A percentile compares a stretch with the other conserved stretches of the same genome.
Conservation (phyloP, 2,888 invertebrate species). For the Aleiodes leptofemur region DNA sequence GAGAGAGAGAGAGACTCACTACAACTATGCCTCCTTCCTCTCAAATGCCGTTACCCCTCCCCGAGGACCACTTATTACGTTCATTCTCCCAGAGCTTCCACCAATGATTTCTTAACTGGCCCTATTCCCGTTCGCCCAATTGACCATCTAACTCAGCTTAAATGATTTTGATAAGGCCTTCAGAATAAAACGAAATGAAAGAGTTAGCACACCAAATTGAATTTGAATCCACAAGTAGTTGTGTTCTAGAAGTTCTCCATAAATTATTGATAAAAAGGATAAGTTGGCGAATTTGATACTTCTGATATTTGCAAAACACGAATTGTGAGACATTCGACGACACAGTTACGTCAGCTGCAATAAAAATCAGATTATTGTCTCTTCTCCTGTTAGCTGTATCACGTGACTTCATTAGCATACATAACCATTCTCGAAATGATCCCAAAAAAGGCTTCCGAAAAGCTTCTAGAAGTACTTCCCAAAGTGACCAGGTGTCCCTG, state of each 20-base stretch:
- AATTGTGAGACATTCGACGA: conserved; percentile 2
- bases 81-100: conserved; percentile 66
- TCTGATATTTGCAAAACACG: neutral
- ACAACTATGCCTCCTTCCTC: conserved; percentile 54
- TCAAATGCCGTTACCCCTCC: conserved; percentile 59
- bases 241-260: neutral
- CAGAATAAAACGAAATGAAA: too few species aligned
- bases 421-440: too few species aligned
- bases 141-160: conserved; percentile 21
- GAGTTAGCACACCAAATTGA: neutral
- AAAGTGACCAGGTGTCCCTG: conserved; percentile 52
- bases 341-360: too few species aligned
- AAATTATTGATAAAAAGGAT: neutral
- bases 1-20: conserved; percentile 36
- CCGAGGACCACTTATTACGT: conserved; percentile 71
- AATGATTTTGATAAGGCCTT: conserved; percentile 27
- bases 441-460: conserved; percentile 27
- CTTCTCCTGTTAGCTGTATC: too few species aligned
- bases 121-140: conserved; percentile 40
- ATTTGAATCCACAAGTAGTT: neutral
- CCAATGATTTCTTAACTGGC: conserved; percentile 70
- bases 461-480: too few species aligned
- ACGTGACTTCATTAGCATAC: too few species aligned
- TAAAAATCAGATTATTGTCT: too few species aligned
- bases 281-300: neutral